Base-by-base conservation (phyloP, 1,140 invertebrate genomes). In the Phymastichus coffea region DNA sequence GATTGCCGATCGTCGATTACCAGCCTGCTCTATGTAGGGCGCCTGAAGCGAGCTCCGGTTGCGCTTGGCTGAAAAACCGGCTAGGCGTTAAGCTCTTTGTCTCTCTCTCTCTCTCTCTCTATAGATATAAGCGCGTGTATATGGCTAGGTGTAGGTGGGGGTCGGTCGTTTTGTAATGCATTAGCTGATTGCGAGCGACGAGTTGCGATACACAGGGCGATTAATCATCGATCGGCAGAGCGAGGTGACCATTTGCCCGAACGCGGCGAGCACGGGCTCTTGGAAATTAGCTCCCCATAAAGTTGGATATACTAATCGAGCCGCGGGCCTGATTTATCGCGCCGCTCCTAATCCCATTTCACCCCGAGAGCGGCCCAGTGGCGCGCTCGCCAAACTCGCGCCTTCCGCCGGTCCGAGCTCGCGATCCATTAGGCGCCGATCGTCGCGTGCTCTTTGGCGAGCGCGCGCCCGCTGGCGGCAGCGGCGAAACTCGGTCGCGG, bases 141-240 rank as follows among this genome's bases (percentile, higher is more conserved):
- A 9, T 2, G n/a, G n/a, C n/a, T n/a, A n/a, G n/a, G n/a, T n/a
- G n/a, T n/a, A n/a, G n/a, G n/a, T n/a, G n/a, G n/a, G n/a, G n/a
- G n/a, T n/a, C n/a, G n/a, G n/a, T n/a, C n/a, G n/a, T 1, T 8
- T 12, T 25, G 2, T 14, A 20, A 23, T 17, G 25, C 49, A 53
- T 59, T 59, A 59, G 57, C 41, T 53, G 49, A 59, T 59, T 59
- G 57, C 38, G 17, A 12, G 3, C 4, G 12, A 4, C 17, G 7
- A 49, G 22, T 8, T 38, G 25, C 25, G n/a, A 28, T 26, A 25
- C 14, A 19, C n/a, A n/a, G 14, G 30, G 30, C 46, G 15, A 49
- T 58, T 58, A 58, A 51, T 58, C 47, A 51, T 51, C 37, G 35
- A 51, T 58, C 46, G 14, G 22, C 19, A 12, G 9, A 1, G 14